phyloP scores from a whole-genome alignment of 2,113 vertebrate species.

The Hippocampus barbouri region DNA sequence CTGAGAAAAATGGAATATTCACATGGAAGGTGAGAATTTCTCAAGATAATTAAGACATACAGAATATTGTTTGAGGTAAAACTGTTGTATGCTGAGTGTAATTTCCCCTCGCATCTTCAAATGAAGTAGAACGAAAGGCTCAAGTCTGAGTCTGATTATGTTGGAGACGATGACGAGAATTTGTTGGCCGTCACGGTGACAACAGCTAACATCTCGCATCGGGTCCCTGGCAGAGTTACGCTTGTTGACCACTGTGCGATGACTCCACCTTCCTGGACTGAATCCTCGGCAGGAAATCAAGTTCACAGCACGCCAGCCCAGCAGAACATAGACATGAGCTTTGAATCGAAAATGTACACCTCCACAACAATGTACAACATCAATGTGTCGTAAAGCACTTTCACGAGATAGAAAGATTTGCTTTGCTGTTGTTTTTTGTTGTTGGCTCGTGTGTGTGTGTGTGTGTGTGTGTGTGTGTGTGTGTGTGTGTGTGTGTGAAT shows the following conservation, averaged over 20 bases:
- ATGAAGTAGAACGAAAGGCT: neutral
- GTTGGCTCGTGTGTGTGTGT: too few relatives aligned
- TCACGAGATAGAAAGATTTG: neutral
- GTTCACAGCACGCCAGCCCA: slow-evolving; percentile 34
- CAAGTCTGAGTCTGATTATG: neutral
- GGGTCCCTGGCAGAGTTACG: neutral
- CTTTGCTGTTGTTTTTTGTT: neutral
- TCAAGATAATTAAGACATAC: neutral
- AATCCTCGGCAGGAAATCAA: slow-evolving; percentile 33
- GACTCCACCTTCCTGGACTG: slow-evolving; percentile 12
- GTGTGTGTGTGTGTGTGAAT: too few relatives aligned
- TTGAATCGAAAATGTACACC: neutral
- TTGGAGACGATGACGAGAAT: neutral
- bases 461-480: too few relatives aligned
- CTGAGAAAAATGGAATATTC: neutral
- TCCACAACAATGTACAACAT: slow-evolving; percentile 2
- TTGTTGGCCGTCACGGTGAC: neutral
- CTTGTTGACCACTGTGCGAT: slow-evolving; percentile 24
- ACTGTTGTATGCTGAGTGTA: neutral
- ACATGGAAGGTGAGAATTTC: neutral
- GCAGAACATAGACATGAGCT: slow-evolving; percentile 10
- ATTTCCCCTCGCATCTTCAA: neutral
- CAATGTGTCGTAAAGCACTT: neutral
- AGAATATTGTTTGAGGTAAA: neutral
- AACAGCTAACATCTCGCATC: slow-evolving; percentile 9